Conservation (phyloP, 2,888 invertebrate genomes). For the Pyrrhosoma nymphula region DNA sequence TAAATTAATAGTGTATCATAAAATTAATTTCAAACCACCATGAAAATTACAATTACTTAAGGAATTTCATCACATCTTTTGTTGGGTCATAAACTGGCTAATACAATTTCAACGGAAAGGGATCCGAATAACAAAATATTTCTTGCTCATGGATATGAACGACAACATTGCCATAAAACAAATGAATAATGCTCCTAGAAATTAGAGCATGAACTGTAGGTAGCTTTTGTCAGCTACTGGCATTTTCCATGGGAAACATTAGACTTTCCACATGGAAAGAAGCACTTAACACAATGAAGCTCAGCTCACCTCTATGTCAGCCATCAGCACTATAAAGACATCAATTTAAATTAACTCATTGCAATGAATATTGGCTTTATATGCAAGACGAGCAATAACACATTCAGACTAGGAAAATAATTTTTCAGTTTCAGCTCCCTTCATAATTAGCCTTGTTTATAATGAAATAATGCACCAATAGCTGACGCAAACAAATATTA, state of each 20-base stretch:
- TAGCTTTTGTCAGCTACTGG: constrained; percentile 36
- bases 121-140: not conserved
- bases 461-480: constrained; percentile 37
- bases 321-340: constrained; percentile 26
- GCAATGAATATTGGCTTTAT: constrained; percentile 41
- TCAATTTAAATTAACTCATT: constrained; percentile 15
- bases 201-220: constrained; percentile 34
- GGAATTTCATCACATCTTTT: not conserved
- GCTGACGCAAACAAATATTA: constrained; percentile 38
- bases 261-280: constrained; percentile 63
- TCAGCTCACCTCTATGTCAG: not conserved
- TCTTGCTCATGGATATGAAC: constrained; percentile 38
- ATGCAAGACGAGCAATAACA: constrained; percentile 16
- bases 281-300: constrained; percentile 60
- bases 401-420: constrained; percentile 45
- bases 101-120: not conserved
- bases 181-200: constrained; percentile 52
- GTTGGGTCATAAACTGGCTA: not conserved
- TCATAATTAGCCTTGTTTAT: not conserved
- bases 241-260: constrained; percentile 63
- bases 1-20: not conserved
- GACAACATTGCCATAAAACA: constrained; percentile 45
- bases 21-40: not conserved
- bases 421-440: not conserved
- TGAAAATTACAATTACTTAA: not conserved